A percentile compares a stretch with the other conserved stretches of the same genome.
These are phyloP conservation scores for Coleophora deauratella DNA, from an alignment of 2,888 invertebrate species.

Conservation along the genomic window DNA sequence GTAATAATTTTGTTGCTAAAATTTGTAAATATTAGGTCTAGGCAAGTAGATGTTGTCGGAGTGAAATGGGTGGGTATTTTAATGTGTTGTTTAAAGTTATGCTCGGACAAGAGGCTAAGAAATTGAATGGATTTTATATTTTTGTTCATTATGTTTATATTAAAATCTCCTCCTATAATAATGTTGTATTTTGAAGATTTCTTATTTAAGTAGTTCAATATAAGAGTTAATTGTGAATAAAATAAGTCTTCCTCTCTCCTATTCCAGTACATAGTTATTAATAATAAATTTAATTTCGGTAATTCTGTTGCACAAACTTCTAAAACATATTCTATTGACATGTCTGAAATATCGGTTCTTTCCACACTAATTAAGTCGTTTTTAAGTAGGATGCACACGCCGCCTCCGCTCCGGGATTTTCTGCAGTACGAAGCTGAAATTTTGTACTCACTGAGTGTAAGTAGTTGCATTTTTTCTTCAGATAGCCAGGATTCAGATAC, in stretches of 20 bases:
- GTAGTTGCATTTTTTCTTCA: conserved; percentile 1
- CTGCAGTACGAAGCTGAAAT: conserved; percentile 8
- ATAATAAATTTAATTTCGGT: conserved; percentile 6
- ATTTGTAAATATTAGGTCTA: no score
- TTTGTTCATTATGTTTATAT: no score
- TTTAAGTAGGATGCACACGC: conserved; percentile 7
- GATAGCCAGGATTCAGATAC: conserved; percentile 10
- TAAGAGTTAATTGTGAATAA: conserved; percentile 3
- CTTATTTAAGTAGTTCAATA: not conserved
- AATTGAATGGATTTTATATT: no score
- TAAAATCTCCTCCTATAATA: no score
- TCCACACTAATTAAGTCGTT: no score
- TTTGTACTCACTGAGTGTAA: conserved; percentile 8
- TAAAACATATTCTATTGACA: conserved; percentile 13
- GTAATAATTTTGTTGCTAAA: no score
- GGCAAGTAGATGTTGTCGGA: no score
- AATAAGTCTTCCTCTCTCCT: conserved; percentile 8
- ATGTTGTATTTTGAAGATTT: no score
- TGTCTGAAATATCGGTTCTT: conserved; percentile 3
- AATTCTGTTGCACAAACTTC: no score
- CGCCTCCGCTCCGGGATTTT: conserved; percentile 5
- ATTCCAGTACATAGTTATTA: conserved; percentile 12
- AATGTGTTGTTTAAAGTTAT: no score
- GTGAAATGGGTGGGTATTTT: no score
- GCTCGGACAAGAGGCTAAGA: no score